Conservation (phyloP, 1,140 invertebrate genomes). For the Parapsyche elsis region DNA sequence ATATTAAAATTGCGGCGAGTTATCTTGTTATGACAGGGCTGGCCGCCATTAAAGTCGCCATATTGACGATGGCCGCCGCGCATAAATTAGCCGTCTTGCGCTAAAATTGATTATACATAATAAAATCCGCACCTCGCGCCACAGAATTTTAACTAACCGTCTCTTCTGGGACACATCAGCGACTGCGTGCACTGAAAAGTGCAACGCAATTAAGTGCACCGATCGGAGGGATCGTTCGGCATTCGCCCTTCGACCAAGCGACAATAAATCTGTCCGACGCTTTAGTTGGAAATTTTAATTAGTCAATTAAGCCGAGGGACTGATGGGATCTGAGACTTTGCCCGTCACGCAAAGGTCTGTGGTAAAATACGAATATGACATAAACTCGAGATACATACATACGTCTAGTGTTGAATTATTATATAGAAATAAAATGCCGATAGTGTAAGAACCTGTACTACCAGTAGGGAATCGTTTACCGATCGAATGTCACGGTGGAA, state of each 20-base stretch:
- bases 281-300: slow-evolving; percentile 40
- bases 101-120: slow-evolving; percentile 16
- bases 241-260: not conserved
- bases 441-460: too few relatives aligned
- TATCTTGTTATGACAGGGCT: too few relatives aligned
- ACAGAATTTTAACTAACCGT: too few relatives aligned
- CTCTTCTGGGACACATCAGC: too few relatives aligned
- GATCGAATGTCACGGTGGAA: too few relatives aligned
- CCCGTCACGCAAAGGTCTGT: not conserved
- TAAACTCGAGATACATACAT: not conserved
- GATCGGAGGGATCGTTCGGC: not conserved
- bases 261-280: slow-evolving; percentile 35
- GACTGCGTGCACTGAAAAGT: not conserved
- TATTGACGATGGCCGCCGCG: not conserved
- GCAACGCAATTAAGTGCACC: not conserved
- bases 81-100: not conserved
- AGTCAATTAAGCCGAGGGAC: slow-evolving; percentile 36
- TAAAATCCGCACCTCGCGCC: not conserved
- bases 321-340: slow-evolving; percentile 5
- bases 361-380: not conserved
- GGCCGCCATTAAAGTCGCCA: too few relatives aligned
- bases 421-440: too few relatives aligned
- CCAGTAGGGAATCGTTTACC: too few relatives aligned
- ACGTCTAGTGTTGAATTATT: too few relatives aligned
- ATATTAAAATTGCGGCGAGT: too few relatives aligned